These are phyloP conservation scores for Beris morrisii DNA, from an alignment of 2,888 invertebrate species.

Conservation along the genomic window DNA sequence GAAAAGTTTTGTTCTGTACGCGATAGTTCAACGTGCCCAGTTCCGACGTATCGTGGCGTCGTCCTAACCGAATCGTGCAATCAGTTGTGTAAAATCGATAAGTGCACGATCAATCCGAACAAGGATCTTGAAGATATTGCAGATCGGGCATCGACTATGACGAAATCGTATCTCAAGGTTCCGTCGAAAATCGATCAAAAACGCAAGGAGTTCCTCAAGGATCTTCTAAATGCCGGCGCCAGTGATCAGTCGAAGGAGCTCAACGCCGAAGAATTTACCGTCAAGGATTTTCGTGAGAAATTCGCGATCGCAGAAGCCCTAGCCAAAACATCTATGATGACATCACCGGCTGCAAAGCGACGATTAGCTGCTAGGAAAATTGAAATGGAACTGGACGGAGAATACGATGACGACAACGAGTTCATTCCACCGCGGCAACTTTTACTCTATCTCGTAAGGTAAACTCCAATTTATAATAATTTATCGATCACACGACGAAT, in stretches of 20 bases:
- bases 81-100: constrained; percentile 47
- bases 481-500: too few species aligned
- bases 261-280: constrained; percentile 37
- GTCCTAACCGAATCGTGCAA: constrained; percentile 49
- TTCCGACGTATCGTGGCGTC: too few species aligned
- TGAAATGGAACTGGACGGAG: constrained; percentile 58
- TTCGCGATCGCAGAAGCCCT: constrained; percentile 62
- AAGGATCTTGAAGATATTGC: constrained; percentile 22
- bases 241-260: background rate
- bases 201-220: constrained; percentile 46
- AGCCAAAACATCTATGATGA: constrained; percentile 62
- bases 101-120: constrained; percentile 41
- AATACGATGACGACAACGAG: constrained; percentile 43
- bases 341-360: constrained; percentile 60
- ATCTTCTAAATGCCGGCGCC: constrained; percentile 41
- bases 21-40: too few species aligned
- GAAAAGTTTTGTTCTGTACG: too few species aligned
- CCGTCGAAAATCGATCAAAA: constrained; percentile 44
- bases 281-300: constrained; percentile 57
- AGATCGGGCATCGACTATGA: background rate
- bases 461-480: constrained; percentile 42
- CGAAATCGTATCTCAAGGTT: constrained; percentile 31
- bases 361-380: constrained; percentile 61
- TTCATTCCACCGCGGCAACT: constrained; percentile 65
- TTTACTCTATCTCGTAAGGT: constrained; percentile 67